Evolutionary conservation across 92 coral and sea anemone species (phyloP).

Genomic region (Epizoanthus rinbou): DNA sequence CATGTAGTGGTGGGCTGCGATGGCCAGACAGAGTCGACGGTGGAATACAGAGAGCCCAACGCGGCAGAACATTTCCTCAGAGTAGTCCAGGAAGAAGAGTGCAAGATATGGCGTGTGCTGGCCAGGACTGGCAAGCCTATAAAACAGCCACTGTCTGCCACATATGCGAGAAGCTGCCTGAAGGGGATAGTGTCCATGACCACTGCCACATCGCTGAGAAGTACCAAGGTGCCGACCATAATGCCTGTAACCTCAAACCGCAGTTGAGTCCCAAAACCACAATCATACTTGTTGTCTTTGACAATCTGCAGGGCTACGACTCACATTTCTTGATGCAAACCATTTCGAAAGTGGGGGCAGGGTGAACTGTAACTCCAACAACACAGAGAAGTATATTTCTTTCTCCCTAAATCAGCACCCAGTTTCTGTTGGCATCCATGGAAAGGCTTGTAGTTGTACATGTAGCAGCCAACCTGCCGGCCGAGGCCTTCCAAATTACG

Average conservation of each 20-base stretch:
- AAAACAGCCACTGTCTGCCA: too few relatives aligned
- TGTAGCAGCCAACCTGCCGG: neutral
- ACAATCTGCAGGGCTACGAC: constrained; percentile 33
- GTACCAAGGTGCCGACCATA: constrained; percentile 37
- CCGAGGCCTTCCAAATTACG: neutral
- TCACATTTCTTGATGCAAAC: constrained; percentile 11
- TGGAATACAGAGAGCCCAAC: too few relatives aligned
- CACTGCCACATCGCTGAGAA: constrained; percentile 32
- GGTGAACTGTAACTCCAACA: constrained; percentile 36
- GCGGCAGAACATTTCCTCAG: too few relatives aligned
- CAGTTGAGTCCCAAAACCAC: neutral
- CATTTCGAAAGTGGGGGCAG: constrained; percentile 2
- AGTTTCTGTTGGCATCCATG: constrained; percentile 19
- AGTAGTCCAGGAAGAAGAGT: too few relatives aligned
- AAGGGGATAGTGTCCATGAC: too few relatives aligned
- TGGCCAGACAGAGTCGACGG: too few relatives aligned
- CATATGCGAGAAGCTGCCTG: too few relatives aligned
- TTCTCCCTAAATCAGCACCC: constrained; percentile 29
- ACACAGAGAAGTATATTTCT: constrained; percentile 31
- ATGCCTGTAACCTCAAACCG: constrained; percentile 3
- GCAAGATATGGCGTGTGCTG: too few relatives aligned
- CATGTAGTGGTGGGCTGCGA: too few relatives aligned
- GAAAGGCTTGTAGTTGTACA: constrained; percentile 5
- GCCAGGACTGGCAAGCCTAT: too few relatives aligned
- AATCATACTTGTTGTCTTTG: constrained; percentile 5